Evolutionary conservation across 2,113 vertebrate species (phyloP).

Genomic region (human (Homo sapiens)): DNA sequence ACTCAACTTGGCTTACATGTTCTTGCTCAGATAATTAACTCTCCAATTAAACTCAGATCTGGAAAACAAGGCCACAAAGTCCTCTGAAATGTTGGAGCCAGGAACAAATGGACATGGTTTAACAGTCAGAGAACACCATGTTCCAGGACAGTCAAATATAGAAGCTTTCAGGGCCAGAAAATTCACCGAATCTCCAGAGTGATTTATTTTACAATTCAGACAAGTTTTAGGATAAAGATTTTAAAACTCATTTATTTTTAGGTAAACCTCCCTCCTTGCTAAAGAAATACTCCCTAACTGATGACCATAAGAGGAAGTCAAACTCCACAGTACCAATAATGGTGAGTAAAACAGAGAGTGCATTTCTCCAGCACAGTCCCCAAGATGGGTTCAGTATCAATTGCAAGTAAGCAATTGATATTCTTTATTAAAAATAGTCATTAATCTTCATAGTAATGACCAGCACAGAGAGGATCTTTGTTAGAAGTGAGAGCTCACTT

Average conservation of each 20-base stretch:
- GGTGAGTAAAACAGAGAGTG: neutral
- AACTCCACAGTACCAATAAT: neutral
- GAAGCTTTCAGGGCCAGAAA: neutral
- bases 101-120: slow-evolving; percentile 41
- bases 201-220: slow-evolving; percentile 52
- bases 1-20: slow-evolving; percentile 7
- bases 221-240: slow-evolving; percentile 46
- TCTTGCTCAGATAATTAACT: slow-evolving; percentile 62
- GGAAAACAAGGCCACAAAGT: slow-evolving; percentile 34
- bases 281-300: neutral
- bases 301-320: slow-evolving; percentile 26
- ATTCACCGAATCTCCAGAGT: neutral
- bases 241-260: slow-evolving; percentile 56
- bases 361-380: neutral
- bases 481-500: neutral
- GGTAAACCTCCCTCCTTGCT: neutral
- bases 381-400: neutral
- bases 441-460: neutral
- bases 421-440: neutral
- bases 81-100: slow-evolving; percentile 49
- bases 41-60: slow-evolving; percentile 63
- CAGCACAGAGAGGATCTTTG: neutral
- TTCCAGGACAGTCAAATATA: slow-evolving; percentile 50
- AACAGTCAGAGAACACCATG: neutral
- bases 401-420: neutral